Evolutionary conservation across 2,888 invertebrate species (phyloP).

Genomic region (Magallana nippona): DNA sequence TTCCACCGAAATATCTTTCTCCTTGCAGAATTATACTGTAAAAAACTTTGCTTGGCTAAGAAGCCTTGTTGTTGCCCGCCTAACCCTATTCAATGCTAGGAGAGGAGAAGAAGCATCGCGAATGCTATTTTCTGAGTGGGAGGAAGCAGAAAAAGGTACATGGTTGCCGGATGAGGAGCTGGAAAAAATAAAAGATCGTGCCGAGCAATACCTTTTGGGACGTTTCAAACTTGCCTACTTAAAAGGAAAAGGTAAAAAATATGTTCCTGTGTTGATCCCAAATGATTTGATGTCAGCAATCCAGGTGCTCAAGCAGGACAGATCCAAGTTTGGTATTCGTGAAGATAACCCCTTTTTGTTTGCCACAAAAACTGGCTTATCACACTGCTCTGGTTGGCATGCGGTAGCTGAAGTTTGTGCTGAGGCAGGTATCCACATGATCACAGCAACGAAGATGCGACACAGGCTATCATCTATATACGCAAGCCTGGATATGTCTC

Average conservation of each 20-base stretch:
- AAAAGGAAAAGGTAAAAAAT: slow-evolving; percentile 51
- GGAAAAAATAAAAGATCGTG: slow-evolving; percentile 43
- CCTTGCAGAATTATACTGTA: slow-evolving; percentile 36
- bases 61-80: slow-evolving; percentile 50
- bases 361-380: slow-evolving; percentile 37
- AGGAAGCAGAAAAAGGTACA: slow-evolving; percentile 44
- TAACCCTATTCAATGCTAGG: slow-evolving; percentile 54
- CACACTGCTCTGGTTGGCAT: slow-evolving; percentile 45
- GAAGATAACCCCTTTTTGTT: slow-evolving; percentile 43
- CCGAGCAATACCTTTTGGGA: slow-evolving; percentile 45
- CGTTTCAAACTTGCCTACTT: slow-evolving; percentile 49
- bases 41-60: slow-evolving; percentile 47
- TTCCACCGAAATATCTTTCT: slow-evolving; percentile 39
- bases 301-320: slow-evolving; percentile 35
- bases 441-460: slow-evolving; percentile 35
- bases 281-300: slow-evolving; percentile 45
- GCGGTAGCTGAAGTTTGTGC: slow-evolving; percentile 37
- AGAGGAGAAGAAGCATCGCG: slow-evolving; percentile 53
- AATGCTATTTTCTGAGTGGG: slow-evolving; percentile 51
- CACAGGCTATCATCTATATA: slow-evolving; percentile 44
- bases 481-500: slow-evolving; percentile 42
- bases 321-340: slow-evolving; percentile 33
- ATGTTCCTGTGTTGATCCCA: slow-evolving; percentile 52
- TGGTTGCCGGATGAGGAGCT: slow-evolving; percentile 48
- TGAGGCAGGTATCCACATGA: slow-evolving; percentile 11